phyloP scores from a whole-genome alignment of 2,888 invertebrate species.

The Ellobium chinense region DNA sequence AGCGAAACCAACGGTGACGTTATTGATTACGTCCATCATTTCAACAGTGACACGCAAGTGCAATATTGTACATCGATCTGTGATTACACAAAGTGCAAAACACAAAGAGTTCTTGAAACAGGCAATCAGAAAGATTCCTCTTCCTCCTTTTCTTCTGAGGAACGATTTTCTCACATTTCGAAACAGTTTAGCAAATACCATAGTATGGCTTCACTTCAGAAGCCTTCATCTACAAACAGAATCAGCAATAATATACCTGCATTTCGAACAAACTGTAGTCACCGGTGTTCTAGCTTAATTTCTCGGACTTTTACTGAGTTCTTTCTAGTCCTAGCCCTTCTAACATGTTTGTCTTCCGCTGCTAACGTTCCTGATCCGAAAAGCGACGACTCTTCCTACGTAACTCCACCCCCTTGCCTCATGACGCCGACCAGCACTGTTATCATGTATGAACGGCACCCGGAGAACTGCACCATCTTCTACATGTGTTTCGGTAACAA shows the following conservation, averaged over 20 bases:
- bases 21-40: background rate
- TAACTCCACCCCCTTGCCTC: too few species aligned
- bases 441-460: constrained; percentile 21
- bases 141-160: background rate
- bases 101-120: background rate
- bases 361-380: too few species aligned
- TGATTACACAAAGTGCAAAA: background rate
- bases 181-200: background rate
- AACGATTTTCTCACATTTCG: too few species aligned
- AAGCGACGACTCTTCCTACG: too few species aligned
- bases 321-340: background rate
- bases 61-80: background rate
- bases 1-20: too few species aligned
- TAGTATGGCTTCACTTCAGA: too few species aligned
- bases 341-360: background rate
- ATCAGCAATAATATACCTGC: background rate
- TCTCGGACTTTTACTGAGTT: background rate
- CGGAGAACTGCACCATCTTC: constrained; percentile 39
- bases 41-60: background rate
- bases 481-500: constrained; percentile 51
- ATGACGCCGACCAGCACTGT: too few species aligned
- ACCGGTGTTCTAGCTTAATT: too few species aligned
- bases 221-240: background rate
- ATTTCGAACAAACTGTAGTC: too few species aligned
- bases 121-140: background rate